Conservation (phyloP, 1,140 invertebrate genomes). For the Drosophila micromelanica region DNA sequence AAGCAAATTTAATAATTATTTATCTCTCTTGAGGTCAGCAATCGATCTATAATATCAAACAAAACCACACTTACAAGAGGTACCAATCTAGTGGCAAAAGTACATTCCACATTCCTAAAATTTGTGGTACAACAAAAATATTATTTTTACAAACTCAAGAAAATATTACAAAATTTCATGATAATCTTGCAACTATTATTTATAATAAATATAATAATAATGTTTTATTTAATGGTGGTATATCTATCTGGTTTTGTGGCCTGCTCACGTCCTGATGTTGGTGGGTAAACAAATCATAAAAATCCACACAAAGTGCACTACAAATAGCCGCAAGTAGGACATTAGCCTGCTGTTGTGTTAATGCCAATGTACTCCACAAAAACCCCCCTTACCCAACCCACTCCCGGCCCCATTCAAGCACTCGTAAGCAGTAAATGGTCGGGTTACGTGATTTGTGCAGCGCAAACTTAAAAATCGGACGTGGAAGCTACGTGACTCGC, state of each 20-base stretch:
- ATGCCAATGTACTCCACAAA: neutral
- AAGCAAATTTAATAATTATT: too few relatives aligned
- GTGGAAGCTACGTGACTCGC: constrained; percentile 68
- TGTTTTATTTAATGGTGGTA: constrained; percentile 14
- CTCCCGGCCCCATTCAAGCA: neutral
- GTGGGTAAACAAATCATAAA: constrained; percentile 80
- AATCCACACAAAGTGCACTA: constrained; percentile 74
- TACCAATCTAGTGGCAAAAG: too few relatives aligned
- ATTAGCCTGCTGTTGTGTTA: constrained; percentile 52
- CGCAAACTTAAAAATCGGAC: constrained; percentile 80
- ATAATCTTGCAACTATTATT: too few relatives aligned
- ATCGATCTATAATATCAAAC: too few relatives aligned
- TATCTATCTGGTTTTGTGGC: too few relatives aligned
- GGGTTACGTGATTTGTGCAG: constrained; percentile 77
- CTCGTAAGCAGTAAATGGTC: constrained; percentile 7
- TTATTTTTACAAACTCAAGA: too few relatives aligned
- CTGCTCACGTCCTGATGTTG: constrained; percentile 49
- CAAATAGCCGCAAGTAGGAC: constrained; percentile 74
- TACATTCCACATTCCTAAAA: too few relatives aligned
- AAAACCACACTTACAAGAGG: too few relatives aligned
- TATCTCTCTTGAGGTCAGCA: too few relatives aligned
- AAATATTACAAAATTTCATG: too few relatives aligned
- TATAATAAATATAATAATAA: constrained; percentile 1
- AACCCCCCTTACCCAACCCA: neutral
- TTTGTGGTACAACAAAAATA: too few relatives aligned